Evolutionary conservation across 2,888 invertebrate genomes (phyloP), one percentile per base, ranked within the genome.

Genomic region (Eustalomyia histrio): DNA sequence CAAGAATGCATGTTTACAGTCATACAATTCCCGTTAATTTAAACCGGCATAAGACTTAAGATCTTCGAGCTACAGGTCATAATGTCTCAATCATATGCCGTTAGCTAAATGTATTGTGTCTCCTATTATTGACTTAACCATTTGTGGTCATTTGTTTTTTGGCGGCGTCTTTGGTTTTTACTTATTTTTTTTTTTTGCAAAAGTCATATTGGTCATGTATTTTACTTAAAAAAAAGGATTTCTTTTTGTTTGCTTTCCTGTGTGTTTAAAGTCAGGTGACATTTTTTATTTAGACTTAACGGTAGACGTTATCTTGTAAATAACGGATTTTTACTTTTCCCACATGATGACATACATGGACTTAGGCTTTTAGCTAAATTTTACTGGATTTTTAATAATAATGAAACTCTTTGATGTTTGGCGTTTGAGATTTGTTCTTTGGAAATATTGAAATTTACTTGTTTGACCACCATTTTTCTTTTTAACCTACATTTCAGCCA

Each of bases 131-230:
- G 55, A 33, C 63, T 61, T 71, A 80, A 80, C 55, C 52, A 50
- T 72, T 80, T 80, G 80, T 76, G 80, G 80, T 76, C 80, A 80
- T 73, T 76, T 60, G 61, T 68, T 57, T 61, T 68, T 68, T 76
- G 76, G 76, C 76, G 80, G 68, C 68, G 14, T 64, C 50, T 64
- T 21, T 72, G 21, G 53, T 35, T 17, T 29, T 71, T 53, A 10
- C 2, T 16, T 29, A 29, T 6, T 29, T 29, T 2, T 52, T n/a
- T 69, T 63, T 53, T 63, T 63, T 61, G 35, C 47, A 29, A 55
- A 75, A 68, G 63, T 69, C 52, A 57, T 71, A 52, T 21, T 72
- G 50, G 69, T 64, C 64, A 68, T 50, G 17, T 52, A 33, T 60
- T 61, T 60, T 50, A 67, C 16, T 16, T 65, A 29, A 61, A 63